Percentiles rank a stretch among this genome's conserved stretches.
Evolutionary conservation across 2,888 invertebrate species (phyloP).

Genomic region (Synergus gifuensis): DNA sequence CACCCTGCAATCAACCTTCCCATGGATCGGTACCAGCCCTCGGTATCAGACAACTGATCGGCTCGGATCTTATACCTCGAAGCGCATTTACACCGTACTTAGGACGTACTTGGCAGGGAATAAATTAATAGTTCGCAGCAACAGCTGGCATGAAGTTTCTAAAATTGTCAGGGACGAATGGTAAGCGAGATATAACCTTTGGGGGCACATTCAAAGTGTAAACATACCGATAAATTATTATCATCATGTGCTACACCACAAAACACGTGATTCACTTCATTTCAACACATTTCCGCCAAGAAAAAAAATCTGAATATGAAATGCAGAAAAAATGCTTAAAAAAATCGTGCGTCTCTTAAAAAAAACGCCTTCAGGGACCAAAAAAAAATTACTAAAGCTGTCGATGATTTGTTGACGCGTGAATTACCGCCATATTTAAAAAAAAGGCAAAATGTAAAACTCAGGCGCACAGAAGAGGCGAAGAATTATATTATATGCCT

Average conservation of each 20-base stretch:
- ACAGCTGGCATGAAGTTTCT: slow-evolving; percentile 64
- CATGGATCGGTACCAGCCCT: slow-evolving; percentile 67
- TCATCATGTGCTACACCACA: background rate
- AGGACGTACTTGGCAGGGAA: slow-evolving; percentile 70
- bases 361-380: background rate
- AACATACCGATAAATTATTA: background rate
- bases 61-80: slow-evolving; percentile 68
- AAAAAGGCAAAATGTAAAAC: background rate
- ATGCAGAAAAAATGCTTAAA: no score
- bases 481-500: background rate
- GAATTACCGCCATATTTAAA: background rate
- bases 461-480: background rate
- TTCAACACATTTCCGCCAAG: background rate
- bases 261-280: background rate
- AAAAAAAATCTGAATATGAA: no score
- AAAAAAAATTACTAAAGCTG: slow-evolving; percentile 9
- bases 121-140: slow-evolving; percentile 74
- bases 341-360: background rate
- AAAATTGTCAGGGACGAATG: slow-evolving; percentile 62
- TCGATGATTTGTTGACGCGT: slow-evolving; percentile 7
- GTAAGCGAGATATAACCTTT: slow-evolving; percentile 46
- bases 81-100: slow-evolving; percentile 75
- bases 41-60: slow-evolving; percentile 60
- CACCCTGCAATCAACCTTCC: slow-evolving; percentile 75
- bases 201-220: background rate